Conservation (phyloP, 2,888 invertebrate genomes). For the Dinocampus coccinellae region DNA sequence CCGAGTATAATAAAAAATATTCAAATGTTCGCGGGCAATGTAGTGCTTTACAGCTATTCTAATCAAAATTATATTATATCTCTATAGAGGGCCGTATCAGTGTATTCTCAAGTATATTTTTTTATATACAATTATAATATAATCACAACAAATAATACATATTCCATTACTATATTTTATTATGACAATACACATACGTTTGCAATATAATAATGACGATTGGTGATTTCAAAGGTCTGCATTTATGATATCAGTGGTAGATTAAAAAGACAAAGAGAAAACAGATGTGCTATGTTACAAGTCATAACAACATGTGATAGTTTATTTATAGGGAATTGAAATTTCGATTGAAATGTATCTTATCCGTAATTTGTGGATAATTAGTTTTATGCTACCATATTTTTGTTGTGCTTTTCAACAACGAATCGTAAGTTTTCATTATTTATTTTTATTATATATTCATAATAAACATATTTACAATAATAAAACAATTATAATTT, state of each 20-base stretch:
- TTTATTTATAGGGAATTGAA: background rate
- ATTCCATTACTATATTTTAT: background rate
- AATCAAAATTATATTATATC: too few relatives aligned
- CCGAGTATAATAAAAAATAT: too few relatives aligned
- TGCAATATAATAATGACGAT: background rate
- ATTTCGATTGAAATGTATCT: background rate
- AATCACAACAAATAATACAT: background rate
- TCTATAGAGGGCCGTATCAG: too few relatives aligned
- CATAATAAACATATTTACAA: background rate
- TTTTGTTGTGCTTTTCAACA: constrained; percentile 38
- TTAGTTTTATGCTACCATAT: constrained; percentile 31
- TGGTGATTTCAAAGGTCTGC: background rate
- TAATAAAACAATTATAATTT: background rate
- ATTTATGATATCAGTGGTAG: constrained; percentile 8
- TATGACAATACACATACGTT: background rate
- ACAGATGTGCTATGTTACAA: constrained; percentile 5
- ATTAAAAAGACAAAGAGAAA: constrained; percentile 2
- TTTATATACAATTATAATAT: too few relatives aligned
- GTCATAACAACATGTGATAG: background rate
- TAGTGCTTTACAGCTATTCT: too few relatives aligned
- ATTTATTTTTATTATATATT: background rate
- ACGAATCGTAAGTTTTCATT: constrained; percentile 37
- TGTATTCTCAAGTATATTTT: too few relatives aligned
- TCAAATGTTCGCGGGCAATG: too few relatives aligned
- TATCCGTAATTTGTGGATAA: constrained; percentile 16